Evolutionary conservation across 2,888 invertebrate species (phyloP).

Genomic region (Synergus gifuensis): DNA sequence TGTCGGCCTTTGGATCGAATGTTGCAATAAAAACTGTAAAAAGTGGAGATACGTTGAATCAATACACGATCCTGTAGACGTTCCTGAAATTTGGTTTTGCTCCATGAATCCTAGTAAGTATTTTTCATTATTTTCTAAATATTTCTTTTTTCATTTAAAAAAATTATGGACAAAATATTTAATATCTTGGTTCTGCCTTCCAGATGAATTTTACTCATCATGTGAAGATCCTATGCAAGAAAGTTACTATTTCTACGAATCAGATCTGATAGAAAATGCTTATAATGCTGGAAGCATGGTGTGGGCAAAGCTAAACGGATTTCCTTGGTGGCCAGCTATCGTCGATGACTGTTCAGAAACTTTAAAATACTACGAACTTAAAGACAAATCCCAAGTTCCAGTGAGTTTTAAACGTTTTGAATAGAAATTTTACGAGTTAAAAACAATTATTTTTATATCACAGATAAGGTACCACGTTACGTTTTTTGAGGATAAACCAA

Average conservation of each 20-base stretch:
- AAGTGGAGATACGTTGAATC: slow-evolving; percentile 81
- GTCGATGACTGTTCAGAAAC: slow-evolving; percentile 84
- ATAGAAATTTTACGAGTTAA: neutral
- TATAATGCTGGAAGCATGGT: slow-evolving; percentile 85
- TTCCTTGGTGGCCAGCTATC: slow-evolving; percentile 87
- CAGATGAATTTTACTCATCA: slow-evolving; percentile 78
- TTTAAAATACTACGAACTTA: slow-evolving; percentile 53
- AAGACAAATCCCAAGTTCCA: slow-evolving; percentile 45
- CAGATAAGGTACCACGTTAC: slow-evolving; percentile 81
- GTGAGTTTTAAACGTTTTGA: slow-evolving; percentile 49
- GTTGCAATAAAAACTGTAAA: slow-evolving; percentile 79
- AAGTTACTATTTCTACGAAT: slow-evolving; percentile 77
- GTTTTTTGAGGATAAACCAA: slow-evolving; percentile 77
- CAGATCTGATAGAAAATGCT: slow-evolving; percentile 80
- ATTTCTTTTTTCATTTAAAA: slow-evolving; percentile 17
- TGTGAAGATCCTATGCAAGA: slow-evolving; percentile 79
- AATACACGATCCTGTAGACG: slow-evolving; percentile 80
- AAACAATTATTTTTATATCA: slow-evolving; percentile 60
- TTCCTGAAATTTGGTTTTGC: slow-evolving; percentile 83
- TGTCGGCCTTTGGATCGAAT: slow-evolving; percentile 81
- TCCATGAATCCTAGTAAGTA: slow-evolving; percentile 80
- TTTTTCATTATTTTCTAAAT: slow-evolving; percentile 22
- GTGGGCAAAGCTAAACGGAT: slow-evolving; percentile 82
- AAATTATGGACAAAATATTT: slow-evolving; percentile 26
- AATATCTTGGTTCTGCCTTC: slow-evolving; percentile 34